Conservation (phyloP, 1,140 invertebrate genomes). For the Nasonia giraulti region DNA sequence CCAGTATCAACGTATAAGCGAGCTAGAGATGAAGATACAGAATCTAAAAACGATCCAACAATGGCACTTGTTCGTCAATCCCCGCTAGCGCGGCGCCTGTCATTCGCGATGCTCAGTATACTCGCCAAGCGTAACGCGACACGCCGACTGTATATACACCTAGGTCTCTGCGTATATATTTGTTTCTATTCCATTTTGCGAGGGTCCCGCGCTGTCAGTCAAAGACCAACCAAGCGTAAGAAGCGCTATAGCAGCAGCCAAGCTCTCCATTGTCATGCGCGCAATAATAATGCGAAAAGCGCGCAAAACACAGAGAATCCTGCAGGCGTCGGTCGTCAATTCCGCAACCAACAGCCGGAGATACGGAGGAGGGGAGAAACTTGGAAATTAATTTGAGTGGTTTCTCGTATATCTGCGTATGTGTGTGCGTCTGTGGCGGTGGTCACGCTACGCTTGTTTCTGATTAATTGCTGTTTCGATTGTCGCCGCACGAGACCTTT, state of each 20-base stretch:
- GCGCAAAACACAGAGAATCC: neutral
- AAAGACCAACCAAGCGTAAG: constrained; percentile 35
- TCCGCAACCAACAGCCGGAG: neutral
- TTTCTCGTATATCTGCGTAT: neutral
- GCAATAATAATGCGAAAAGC: neutral
- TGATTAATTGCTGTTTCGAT: constrained; percentile 43
- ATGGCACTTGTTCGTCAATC: constrained; percentile 41
- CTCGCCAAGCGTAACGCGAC: constrained; percentile 18
- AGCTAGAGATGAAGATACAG: neutral
- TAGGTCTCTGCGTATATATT: neutral
- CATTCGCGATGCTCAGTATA: neutral
- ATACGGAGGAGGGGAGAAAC: neutral
- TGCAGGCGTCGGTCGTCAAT: constrained; percentile 16
- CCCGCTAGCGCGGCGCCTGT: neutral
- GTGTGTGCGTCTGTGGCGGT: neutral
- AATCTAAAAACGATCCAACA: constrained; percentile 45
- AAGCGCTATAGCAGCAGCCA: neutral
- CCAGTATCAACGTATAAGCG: neutral
- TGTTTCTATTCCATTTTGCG: constrained; percentile 20
- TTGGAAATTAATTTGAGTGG: constrained; percentile 47
- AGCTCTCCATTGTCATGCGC: constrained; percentile 4
- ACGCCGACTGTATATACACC: neutral
- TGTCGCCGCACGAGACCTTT: neutral
- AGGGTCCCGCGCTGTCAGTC: constrained; percentile 35
- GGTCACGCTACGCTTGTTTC: constrained; percentile 16